These are phyloP conservation scores for Otus scops DNA, from an alignment of 2,797 vertebrate genomes.

Conservation along the genomic window DNA sequence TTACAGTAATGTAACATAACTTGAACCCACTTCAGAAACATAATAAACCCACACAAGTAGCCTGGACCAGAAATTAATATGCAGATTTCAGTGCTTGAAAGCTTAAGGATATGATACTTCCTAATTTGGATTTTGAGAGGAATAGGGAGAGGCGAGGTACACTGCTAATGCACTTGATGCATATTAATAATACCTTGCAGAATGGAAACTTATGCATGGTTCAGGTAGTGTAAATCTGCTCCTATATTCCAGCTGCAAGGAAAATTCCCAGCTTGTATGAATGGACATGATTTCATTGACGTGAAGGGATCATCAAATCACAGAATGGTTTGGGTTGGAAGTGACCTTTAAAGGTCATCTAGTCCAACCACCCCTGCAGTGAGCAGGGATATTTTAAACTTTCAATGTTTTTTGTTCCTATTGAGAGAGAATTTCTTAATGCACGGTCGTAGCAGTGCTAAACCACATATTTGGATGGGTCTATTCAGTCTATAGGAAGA, in stretches of 20 bases:
- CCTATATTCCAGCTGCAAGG: neutral
- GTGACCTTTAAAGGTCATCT: neutral
- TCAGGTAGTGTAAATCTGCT: neutral
- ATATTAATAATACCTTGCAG: neutral
- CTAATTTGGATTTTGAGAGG: neutral
- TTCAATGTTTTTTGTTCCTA: neutral
- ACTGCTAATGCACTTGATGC: neutral
- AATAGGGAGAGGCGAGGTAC: neutral
- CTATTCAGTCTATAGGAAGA: neutral
- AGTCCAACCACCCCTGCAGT: neutral
- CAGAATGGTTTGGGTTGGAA: neutral
- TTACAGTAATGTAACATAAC: neutral
- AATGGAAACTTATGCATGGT: neutral
- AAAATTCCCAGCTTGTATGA: neutral
- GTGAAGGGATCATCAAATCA: neutral
- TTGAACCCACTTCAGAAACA: neutral
- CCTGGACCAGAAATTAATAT: neutral
- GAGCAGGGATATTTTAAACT: neutral
- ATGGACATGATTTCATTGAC: neutral
- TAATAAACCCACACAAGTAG: neutral
- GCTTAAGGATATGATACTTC: neutral
- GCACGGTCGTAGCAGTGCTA: neutral
- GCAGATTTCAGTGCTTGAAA: neutral
- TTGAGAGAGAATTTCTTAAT: neutral
- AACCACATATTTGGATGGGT: neutral